These are phyloP conservation scores for Alligator sinensis DNA, from an alignment of 2,113 vertebrate species.

Conservation along the genomic window DNA sequence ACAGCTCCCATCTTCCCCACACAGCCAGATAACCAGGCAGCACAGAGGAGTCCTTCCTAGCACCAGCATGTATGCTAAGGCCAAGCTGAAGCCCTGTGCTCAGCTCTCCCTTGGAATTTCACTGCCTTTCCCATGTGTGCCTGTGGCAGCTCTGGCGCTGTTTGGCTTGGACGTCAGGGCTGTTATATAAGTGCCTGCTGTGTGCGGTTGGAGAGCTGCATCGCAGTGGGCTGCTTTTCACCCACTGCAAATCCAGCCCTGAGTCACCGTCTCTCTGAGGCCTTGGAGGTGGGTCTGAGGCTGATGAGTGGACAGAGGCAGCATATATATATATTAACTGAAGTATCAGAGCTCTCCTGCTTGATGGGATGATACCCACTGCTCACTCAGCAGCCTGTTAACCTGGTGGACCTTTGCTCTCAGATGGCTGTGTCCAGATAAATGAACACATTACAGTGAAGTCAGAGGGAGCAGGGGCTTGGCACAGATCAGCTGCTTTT, in stretches of 20 bases:
- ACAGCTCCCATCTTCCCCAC: neutral
- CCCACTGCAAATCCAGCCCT: neutral
- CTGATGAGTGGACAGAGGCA: neutral
- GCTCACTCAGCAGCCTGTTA: neutral
- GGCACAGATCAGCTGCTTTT: no score
- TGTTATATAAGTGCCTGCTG: neutral
- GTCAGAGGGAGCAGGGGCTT: no score
- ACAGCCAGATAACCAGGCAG: neutral
- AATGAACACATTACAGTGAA: no score
- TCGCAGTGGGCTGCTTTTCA: neutral
- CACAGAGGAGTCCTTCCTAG: neutral
- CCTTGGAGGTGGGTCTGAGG: neutral
- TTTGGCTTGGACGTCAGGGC: neutral
- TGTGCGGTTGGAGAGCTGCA: neutral
- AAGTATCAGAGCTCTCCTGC: neutral
- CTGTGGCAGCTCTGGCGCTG: neutral
- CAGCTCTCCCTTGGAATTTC: neutral
- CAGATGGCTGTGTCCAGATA: neutral
- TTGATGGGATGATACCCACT: neutral
- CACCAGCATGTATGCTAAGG: neutral
- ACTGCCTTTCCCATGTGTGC: neutral
- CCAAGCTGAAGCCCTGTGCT: neutral
- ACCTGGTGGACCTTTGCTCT: neutral
- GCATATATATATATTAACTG: neutral
- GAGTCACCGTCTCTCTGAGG: neutral